Percentiles rank a stretch among this genome's conserved stretches.
phyloP scores from a whole-genome alignment of 37 sponge, comb jelly and placozoan species.

The Oscarella lobularis region DNA sequence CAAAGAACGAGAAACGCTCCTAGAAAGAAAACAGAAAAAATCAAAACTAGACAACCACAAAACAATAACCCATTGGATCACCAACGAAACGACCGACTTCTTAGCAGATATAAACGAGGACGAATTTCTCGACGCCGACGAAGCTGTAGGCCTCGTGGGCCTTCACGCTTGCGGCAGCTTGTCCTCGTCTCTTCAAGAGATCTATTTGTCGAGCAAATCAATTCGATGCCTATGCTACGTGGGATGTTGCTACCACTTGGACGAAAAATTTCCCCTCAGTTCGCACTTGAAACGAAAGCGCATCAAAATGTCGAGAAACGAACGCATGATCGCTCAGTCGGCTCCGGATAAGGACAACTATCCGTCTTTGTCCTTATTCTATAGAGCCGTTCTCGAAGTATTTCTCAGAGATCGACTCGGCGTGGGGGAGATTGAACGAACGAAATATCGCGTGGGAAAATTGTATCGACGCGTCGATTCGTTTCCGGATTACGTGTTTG shows the following conservation, averaged over 20 bases:
- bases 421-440: not conserved
- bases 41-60: not conserved
- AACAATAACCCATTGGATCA: not conserved
- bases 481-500: not conserved
- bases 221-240: not conserved
- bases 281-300: not conserved
- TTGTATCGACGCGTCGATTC: not conserved
- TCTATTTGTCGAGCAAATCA: not conserved
- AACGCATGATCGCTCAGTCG: not conserved
- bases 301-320: not conserved
- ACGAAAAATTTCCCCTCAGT: not conserved
- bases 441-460: not conserved
- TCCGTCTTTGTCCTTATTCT: not conserved
- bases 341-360: not conserved
- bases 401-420: not conserved
- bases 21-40: not conserved
- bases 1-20: not conserved
- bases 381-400: not conserved
- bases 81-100: not conserved
- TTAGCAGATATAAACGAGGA: not conserved
- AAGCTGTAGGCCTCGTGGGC: not conserved
- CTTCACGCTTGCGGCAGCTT: conserved; percentile 4
- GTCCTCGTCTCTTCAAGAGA: not conserved
- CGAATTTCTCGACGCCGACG: not conserved
- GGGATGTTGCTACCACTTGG: conserved; percentile 5